Evolutionary conservation across 2,113 vertebrate genomes (phyloP), one percentile per base, ranked within the genome.

Genomic region (Pollachius pollachius): DNA sequence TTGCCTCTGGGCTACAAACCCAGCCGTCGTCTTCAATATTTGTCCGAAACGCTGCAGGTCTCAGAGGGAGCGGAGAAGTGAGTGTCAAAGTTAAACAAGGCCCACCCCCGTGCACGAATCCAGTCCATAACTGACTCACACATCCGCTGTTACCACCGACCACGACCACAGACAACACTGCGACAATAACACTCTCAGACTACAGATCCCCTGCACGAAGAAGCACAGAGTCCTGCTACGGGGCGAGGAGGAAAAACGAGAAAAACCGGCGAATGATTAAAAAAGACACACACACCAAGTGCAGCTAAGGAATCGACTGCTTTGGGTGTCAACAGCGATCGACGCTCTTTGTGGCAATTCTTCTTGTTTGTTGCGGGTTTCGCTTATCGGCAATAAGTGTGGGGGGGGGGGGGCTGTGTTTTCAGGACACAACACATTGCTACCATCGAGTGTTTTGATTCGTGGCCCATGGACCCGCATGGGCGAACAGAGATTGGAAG

Each of bases 21-120:
- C 62, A 23, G 71, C 65, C 58, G 30, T 67, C 54, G 64, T 64
- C 81, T 86, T 86, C 54, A 13, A 57, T 16, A n/a, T 57, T 3
- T 57, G 4, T 56, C 9, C 54, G 9, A n/a, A 48, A 48, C 8
- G 6, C 41, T 48, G 9, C 41, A 13, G 41, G 41, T 48, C 41
- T 48, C 41, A 0, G 41, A 9, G 9, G 41, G 41, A 23, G 21
- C 21, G 21, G 21, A 23, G 21, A 23, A 23, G 21, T 23, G 21
- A 9, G 41, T 13, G 41, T 48, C 41, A 48, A 48, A 48, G 8
- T 48, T 30, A 4, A 48, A 48, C 4, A 48, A 48, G 41, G 6
- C 41, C 41, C 41, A 48, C 12, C 41, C 41, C 41, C 41, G 41
- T 2, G 41, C 12, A 9, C 9, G 2, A 48, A 48, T 48, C 9